These are phyloP conservation scores for Siniperca chuatsi DNA, from an alignment of 2,113 vertebrate genomes.

Conservation along the genomic window DNA sequence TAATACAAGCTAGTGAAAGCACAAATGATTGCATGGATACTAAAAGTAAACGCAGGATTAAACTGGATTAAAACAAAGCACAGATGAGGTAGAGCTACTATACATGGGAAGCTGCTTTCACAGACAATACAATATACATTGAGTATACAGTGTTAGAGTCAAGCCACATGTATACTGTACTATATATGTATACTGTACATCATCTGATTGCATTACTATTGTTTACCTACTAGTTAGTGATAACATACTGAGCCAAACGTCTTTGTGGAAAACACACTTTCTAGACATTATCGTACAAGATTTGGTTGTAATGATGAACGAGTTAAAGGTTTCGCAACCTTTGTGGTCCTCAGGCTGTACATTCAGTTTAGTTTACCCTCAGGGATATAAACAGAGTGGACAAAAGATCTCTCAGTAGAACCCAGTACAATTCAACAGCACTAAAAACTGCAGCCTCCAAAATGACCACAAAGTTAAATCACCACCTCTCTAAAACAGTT, in stretches of 20 bases:
- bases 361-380: not conserved
- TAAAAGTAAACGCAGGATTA: slow-evolving; percentile 57
- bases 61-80: slow-evolving; percentile 52
- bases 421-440: not conserved
- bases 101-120: slow-evolving; percentile 13
- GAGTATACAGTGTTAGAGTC: not conserved
- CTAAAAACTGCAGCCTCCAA: not conserved
- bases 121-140: not conserved
- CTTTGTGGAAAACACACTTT: not conserved
- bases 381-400: not conserved
- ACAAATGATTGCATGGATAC: slow-evolving; percentile 22
- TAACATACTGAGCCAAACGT: not conserved
- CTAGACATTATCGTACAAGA: not conserved
- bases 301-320: not conserved
- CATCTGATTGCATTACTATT: not conserved
- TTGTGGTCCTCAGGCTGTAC: not conserved
- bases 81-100: slow-evolving; percentile 22
- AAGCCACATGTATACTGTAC: not conserved
- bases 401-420: no score
- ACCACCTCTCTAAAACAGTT: not conserved
- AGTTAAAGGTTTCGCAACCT: not conserved
- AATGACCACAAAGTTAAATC: not conserved
- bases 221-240: no score
- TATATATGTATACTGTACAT: not conserved
- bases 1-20: not conserved